These are phyloP conservation scores for Heterodera filipjevi DNA, from an alignment of 2,888 invertebrate species.

Conservation along the genomic window DNA sequence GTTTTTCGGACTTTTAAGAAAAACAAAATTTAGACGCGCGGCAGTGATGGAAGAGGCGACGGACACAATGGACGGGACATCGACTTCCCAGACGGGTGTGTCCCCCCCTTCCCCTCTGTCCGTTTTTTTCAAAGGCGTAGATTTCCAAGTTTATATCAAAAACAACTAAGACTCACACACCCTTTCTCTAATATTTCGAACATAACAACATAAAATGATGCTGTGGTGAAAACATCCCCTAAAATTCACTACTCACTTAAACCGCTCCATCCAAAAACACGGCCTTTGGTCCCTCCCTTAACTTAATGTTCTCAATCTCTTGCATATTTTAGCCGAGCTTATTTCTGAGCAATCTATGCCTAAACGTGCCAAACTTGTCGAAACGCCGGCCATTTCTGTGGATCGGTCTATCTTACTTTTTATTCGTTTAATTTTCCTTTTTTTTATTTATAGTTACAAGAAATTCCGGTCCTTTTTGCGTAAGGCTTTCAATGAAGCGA, in stretches of 20 bases:
- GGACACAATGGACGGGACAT: slow-evolving; percentile 29
- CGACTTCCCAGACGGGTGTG: slow-evolving; percentile 12
- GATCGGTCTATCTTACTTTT: slow-evolving; percentile 50
- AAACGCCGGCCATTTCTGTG: slow-evolving; percentile 53
- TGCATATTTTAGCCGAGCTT: slow-evolving; percentile 44
- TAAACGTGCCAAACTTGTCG: slow-evolving; percentile 44
- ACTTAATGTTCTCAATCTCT: no score
- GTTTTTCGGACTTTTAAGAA: not conserved
- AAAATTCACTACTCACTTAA: no score
- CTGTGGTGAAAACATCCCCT: no score
- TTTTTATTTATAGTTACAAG: slow-evolving; percentile 47
- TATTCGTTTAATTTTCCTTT: no score
- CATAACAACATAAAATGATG: no score
- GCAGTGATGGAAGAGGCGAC: slow-evolving; percentile 20
- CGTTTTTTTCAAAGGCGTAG: slow-evolving; percentile 24
- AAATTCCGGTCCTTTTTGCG: slow-evolving; percentile 54
- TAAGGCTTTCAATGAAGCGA: slow-evolving; percentile 53
- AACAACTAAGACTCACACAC: no score
- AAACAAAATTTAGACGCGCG: not conserved
- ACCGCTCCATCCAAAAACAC: no score
- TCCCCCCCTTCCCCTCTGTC: not conserved
- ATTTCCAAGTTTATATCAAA: no score
- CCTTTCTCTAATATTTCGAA: no score
- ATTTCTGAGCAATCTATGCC: slow-evolving; percentile 40
- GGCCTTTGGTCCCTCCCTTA: no score